Conservation (phyloP, 2,113 vertebrate species). For the Leucoraja erinaceus region DNA sequence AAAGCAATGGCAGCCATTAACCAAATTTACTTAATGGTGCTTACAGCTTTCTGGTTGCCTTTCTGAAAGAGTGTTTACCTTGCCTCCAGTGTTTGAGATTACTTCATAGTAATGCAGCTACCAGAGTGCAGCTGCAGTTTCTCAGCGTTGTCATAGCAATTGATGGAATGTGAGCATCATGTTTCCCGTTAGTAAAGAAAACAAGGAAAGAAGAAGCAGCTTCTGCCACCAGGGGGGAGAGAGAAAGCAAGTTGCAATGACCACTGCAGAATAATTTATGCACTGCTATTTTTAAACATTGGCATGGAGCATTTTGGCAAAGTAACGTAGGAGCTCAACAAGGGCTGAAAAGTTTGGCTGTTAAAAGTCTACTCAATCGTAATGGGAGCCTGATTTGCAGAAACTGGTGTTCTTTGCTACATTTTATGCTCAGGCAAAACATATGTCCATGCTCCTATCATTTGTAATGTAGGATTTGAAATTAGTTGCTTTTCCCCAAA, state of each 20-base stretch:
- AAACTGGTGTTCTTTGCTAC: not conserved
- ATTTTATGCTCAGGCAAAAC: not conserved
- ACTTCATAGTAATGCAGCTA: conserved; percentile 77
- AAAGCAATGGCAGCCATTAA: not conserved
- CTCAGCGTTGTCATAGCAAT: conserved; percentile 81
- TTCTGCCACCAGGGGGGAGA: conserved; percentile 58
- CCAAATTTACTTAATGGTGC: not conserved
- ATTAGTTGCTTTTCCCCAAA: not conserved
- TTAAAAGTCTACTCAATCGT: not conserved
- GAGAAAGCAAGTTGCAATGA: conserved; percentile 49
- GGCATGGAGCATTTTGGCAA: not conserved
- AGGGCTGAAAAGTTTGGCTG: conserved; percentile 16
- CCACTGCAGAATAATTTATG: conserved; percentile 29
- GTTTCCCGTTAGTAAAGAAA: conserved; percentile 82
- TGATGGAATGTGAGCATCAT: conserved; percentile 78
- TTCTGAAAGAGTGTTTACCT: conserved; percentile 92
- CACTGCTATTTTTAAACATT: not conserved
- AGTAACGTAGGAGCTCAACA: conserved; percentile 2
- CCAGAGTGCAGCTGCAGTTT: conserved; percentile 84
- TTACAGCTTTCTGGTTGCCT: conserved; percentile 70
- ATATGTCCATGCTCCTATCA: not conserved
- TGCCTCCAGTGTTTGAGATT: conserved; percentile 82
- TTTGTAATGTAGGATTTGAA: not conserved
- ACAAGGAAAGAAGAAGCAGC: conserved; percentile 61
- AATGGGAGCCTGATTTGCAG: not conserved